phyloP scores from a whole-genome alignment of 2,797 vertebrate species.

The Lepidocolaptes lacrymiger region DNA sequence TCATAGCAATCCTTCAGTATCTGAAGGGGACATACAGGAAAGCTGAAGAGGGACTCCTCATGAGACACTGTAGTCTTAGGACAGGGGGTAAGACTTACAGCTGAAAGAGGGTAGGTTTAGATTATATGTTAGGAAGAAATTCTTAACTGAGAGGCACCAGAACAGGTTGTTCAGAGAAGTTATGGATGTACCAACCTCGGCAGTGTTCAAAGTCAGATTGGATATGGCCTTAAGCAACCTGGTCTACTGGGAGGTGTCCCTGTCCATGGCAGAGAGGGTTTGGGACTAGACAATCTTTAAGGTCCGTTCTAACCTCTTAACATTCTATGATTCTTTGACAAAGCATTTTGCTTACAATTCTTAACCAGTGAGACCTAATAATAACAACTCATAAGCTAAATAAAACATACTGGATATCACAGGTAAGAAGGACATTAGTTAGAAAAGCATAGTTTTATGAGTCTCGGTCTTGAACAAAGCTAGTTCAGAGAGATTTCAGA shows the following conservation, averaged over 20 bases:
- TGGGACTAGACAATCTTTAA: background rate
- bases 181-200: background rate
- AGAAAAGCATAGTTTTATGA: background rate
- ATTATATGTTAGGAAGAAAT: background rate
- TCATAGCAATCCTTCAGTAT: too few species aligned
- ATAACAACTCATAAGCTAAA: background rate
- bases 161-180: background rate
- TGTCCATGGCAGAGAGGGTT: accelerated
- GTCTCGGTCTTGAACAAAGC: background rate
- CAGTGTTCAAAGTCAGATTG: background rate
- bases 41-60: accelerated
- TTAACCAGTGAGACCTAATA: background rate
- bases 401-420: background rate
- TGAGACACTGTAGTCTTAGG: background rate
- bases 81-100: accelerated
- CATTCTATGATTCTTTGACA: background rate
- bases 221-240: background rate
- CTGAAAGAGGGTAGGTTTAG: background rate
- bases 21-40: background rate
- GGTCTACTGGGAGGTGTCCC: background rate
- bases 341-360: background rate
- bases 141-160: background rate
- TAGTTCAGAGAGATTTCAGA: background rate
- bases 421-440: background rate
- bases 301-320: background rate